These are phyloP conservation scores for Staurois parvus DNA, from an alignment of 2,797 vertebrate genomes.

Conservation along the genomic window DNA sequence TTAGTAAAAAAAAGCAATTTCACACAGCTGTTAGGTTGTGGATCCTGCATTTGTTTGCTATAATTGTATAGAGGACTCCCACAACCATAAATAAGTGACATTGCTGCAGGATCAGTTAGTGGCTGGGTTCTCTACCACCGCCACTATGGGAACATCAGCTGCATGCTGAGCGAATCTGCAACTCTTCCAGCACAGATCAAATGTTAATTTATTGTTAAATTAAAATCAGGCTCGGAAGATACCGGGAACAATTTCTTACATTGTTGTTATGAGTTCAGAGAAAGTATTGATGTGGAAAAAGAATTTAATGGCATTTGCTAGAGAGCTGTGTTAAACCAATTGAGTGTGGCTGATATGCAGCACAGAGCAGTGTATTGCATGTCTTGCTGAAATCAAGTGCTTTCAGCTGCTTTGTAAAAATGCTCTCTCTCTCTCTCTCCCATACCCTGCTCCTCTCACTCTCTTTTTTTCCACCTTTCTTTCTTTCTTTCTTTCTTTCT, in stretches of 20 bases:
- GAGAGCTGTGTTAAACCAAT: conserved; percentile 58
- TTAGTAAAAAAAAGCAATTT: neutral
- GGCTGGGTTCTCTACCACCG: conserved; percentile 8
- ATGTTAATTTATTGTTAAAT: conserved; percentile 61
- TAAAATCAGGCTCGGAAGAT: conserved; percentile 52
- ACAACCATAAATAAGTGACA: neutral
- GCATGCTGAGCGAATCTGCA: conserved; percentile 35
- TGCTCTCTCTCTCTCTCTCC: neutral
- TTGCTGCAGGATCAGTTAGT: neutral
- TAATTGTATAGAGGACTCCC: conserved; percentile 1
- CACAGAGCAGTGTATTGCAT: conserved; percentile 35
- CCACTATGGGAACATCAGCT: conserved; percentile 7
- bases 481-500: neutral
- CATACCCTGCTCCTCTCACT: neutral
- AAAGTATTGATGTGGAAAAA: conserved; percentile 60
- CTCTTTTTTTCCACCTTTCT: neutral
- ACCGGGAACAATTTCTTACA: conserved; percentile 53
- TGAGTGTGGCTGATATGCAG: conserved; percentile 59
- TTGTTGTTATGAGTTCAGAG: conserved; percentile 52
- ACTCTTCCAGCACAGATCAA: conserved; percentile 46
- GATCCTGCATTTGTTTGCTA: neutral
- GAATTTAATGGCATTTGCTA: conserved; percentile 54
- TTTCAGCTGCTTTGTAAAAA: conserved; percentile 2
- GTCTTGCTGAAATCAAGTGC: conserved; percentile 41
- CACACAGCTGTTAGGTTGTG: neutral